phyloP scores from a whole-genome alignment of 2,888 invertebrate genomes.

The Thymelicus acteon region DNA sequence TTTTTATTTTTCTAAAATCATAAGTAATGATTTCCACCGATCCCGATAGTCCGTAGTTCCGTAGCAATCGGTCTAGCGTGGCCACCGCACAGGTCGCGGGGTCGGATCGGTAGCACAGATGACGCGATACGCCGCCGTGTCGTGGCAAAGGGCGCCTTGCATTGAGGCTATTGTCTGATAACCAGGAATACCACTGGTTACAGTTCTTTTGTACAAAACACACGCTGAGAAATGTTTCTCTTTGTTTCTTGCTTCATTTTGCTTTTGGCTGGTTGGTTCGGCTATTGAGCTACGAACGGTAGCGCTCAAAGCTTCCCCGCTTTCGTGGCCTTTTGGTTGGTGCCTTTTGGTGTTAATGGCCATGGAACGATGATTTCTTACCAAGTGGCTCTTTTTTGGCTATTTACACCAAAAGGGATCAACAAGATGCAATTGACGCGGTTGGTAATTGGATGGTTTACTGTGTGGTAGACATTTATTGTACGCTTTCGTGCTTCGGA shows the following conservation, averaged over 20 bases:
- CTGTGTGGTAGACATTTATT: no score
- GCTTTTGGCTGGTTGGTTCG: neutral
- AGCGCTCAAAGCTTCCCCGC: no score
- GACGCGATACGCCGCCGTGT: conserved; percentile 67
- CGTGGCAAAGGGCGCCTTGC: conserved; percentile 66
- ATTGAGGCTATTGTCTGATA: conserved; percentile 69
- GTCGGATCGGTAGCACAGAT: conserved; percentile 75
- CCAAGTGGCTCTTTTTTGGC: no score
- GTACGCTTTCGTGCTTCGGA: no score
- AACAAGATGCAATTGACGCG: neutral
- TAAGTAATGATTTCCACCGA: no score
- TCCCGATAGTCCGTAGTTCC: neutral
- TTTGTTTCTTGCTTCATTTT: conserved; percentile 10
- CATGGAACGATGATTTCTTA: no score
- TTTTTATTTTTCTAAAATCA: no score
- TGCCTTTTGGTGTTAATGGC: no score
- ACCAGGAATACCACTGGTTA: conserved; percentile 40
- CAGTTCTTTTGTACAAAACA: conserved; percentile 34
- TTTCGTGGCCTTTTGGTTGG: no score
- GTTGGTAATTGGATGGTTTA: neutral
- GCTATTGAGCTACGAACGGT: no score
- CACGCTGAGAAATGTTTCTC: conserved; percentile 31
- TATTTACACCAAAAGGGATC: no score
- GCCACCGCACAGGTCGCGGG: conserved; percentile 59
- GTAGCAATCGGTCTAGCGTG: conserved; percentile 37